Evolutionary conservation across 2,797 vertebrate species (phyloP), one percentile per base, ranked within the genome.

Genomic region (Peromyscus eremicus): DNA sequence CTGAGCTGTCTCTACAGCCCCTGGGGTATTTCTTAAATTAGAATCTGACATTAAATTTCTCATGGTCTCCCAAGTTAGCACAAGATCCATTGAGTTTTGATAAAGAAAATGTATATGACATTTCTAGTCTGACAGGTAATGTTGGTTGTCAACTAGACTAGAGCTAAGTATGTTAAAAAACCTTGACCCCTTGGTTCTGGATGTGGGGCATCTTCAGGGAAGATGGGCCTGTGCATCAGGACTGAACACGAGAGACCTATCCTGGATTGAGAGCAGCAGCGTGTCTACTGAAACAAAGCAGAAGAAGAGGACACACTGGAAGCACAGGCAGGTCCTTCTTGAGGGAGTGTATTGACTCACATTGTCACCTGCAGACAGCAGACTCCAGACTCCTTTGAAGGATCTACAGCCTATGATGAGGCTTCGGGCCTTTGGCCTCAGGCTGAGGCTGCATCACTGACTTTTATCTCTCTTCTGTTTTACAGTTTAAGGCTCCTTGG

Each of bases 41-140:
- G 88, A 95, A 55, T 14, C 32, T 52, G 27, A 57, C 37, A 43
- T 52, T 79, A 75, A 84, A 64, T 75, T 85, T 87, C n/a, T 97
- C 66, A 91, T 40, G 12, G 16, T 37, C 27, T 52, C 80, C 10
- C 40, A 46, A 92, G 29, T 17, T 49, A 80, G 21, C 40, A 57
- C 16, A 29, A 68, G 70, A 94, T 73, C 64, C 75, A 43, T 17
- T 57, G 76, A 68, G 40, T 84, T 76, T 82, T 79, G 84, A 90
- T 84, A 95, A 86, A 57, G 46, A 91, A 87, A 82, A 73, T 70
- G 14, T 46, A 93, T 0, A 2, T 70, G 77, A 40, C 4, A n/a
- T 80, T 94, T 88, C 46, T 94, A 75, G 40, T 23, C n/a, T 68
- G 46, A 43, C 64, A 10, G 71, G 29, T 32, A 43, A 37, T 43